Evolutionary conservation across 2,113 vertebrate genomes (phyloP), one percentile per base, ranked within the genome.

Genomic region (Micronycteris hirsuta): DNA sequence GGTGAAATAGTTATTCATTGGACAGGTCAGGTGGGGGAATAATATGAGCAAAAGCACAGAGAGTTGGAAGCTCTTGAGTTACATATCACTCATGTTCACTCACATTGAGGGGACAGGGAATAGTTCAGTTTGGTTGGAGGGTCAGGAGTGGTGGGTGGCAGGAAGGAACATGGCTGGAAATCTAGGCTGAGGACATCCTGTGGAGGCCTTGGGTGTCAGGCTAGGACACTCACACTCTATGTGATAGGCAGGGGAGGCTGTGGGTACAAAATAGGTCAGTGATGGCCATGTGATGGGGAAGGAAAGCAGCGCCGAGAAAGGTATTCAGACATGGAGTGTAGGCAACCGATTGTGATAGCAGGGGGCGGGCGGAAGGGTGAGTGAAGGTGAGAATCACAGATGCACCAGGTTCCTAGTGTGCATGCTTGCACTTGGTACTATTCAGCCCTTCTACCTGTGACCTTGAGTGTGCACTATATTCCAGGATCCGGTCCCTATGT

Each of bases 361-460:
- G 28, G 71, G 47, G 77, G 12, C 38, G 67, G 13, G 22, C 45
- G 17, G 73, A 17, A 68, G 7, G 45, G 14, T 22, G 15, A 89
- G 6, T 70, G 22, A 68, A 28, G 56, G 31, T 4, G 54, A 54
- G 63, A 16, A 22, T 33, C 88, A 28, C 12, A 54, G 33, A 31
- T 14, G 19, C 0, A 0, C 10, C 9, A 8, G 76, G 0, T 28
- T 71, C 73, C 13, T 0, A 8, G 77, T 15, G 24, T 28, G 77
- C 33, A 4, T 41, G 54, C 52, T 56, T 78, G 47, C 5, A 52
- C 26, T 26, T 20, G 36, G 24, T 47, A 11, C 41, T 65, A 2
- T 16, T 56, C 17, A 63, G 38, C 61, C 16, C 16, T 22, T 58
- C 52, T 63, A 3, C 49, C 11, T 33, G 28, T 49, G n/a, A n/a